These are phyloP conservation scores for Hymenochirus boettgeri DNA, from an alignment of 2,113 vertebrate genomes.

Conservation along the genomic window DNA sequence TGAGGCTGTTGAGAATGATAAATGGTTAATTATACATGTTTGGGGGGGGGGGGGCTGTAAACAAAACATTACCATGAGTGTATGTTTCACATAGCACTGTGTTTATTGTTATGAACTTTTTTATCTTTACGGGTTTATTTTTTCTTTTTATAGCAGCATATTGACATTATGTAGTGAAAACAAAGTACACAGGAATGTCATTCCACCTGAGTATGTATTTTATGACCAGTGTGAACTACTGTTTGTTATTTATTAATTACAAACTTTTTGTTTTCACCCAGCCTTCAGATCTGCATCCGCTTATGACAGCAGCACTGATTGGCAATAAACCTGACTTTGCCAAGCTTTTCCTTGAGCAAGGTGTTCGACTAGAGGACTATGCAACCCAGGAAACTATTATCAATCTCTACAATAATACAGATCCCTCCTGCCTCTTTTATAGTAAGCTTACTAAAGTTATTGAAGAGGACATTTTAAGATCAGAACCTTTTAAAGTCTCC, in stretches of 20 bases:
- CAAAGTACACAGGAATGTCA: no score
- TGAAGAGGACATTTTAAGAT: conserved; percentile 49
- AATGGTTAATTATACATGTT: no score
- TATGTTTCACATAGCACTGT: no score
- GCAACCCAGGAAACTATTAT: conserved; percentile 69
- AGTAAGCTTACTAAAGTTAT: conserved; percentile 73
- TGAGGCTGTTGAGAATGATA: no score
- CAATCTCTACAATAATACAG: conserved; percentile 74
- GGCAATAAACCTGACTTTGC: conserved; percentile 87
- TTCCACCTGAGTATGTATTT: no score
- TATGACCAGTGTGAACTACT: no score
- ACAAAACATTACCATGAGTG: no score
- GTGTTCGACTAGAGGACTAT: conserved; percentile 76
- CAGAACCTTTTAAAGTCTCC: conserved; percentile 12
- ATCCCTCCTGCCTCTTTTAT: conserved; percentile 73
- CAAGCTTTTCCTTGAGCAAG: conserved; percentile 86
- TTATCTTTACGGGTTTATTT: no score
- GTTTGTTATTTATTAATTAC: background rate
- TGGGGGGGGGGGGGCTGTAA: no score
- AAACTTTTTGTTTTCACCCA: conserved; percentile 48
- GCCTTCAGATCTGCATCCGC: conserved; percentile 80
- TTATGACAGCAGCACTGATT: conserved; percentile 83
- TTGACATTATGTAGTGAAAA: no score
- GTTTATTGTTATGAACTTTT: no score
- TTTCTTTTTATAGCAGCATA: no score